Conservation (phyloP, 2,797 vertebrate species). For the Telmatherina bonti region DNA sequence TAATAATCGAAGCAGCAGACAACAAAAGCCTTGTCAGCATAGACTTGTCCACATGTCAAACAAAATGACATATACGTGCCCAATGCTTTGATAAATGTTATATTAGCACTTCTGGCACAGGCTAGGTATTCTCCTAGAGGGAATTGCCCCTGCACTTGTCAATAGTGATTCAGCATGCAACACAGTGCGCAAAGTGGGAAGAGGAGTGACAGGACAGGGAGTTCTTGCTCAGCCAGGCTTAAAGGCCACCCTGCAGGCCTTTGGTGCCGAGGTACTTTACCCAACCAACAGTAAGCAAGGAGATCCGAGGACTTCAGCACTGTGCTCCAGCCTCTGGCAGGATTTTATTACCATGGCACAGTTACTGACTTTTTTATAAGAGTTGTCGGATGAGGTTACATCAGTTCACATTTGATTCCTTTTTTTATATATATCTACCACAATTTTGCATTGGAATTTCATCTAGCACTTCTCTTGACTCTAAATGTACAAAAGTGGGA, state of each 20-base stretch:
- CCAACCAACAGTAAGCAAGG: constrained; percentile 53
- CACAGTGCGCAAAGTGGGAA: constrained; percentile 76
- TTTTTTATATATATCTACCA: constrained; percentile 43
- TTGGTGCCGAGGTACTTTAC: constrained; percentile 77
- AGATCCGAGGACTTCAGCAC: constrained; percentile 52
- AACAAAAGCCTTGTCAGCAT: constrained; percentile 70
- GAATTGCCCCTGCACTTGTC: constrained; percentile 90
- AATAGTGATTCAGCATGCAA: constrained; percentile 89
- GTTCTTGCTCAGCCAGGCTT: constrained; percentile 90
- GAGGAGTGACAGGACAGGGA: constrained; percentile 86
- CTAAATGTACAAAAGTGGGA: constrained; percentile 23
- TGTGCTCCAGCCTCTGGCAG: constrained; percentile 79
- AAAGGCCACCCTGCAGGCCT: constrained; percentile 91
- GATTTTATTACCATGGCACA: constrained; percentile 81
- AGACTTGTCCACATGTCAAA: constrained; percentile 74
- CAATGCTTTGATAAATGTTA: constrained; percentile 89
- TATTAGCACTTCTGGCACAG: constrained; percentile 91
- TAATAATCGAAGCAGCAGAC: constrained; percentile 51
- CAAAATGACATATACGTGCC: constrained; percentile 79
- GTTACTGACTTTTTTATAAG: constrained; percentile 77
- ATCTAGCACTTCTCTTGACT: constrained; percentile 42
- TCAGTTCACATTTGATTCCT: constrained; percentile 76
- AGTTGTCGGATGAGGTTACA: constrained; percentile 86
- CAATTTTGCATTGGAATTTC: constrained; percentile 55
- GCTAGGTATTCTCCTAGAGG: constrained; percentile 87